These are phyloP conservation scores for Cyclophora albipunctata DNA, from an alignment of 2,888 invertebrate genomes.

Conservation along the genomic window DNA sequence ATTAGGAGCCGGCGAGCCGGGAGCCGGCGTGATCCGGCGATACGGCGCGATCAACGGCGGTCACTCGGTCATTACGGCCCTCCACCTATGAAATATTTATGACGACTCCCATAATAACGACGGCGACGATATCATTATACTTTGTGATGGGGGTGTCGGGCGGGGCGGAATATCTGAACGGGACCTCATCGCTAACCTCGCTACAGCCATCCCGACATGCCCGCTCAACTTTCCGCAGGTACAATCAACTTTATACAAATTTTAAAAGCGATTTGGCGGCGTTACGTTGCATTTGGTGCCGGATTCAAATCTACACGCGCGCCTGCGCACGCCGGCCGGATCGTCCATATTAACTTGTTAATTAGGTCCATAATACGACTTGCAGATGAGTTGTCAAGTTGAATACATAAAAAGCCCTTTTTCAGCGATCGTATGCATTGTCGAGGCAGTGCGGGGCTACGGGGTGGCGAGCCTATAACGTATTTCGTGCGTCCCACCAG, in stretches of 20 bases:
- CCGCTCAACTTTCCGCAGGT: conserved; percentile 44
- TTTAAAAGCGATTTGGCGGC: conserved; percentile 18
- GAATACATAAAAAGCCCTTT: conserved; percentile 82
- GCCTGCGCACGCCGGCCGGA: conserved; percentile 74
- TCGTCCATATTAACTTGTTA: conserved; percentile 93
- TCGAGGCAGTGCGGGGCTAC: conserved; percentile 39
- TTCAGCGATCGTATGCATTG: conserved; percentile 75
- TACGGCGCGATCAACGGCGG: conserved; percentile 41
- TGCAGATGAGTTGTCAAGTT: conserved; percentile 87
- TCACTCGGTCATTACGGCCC: conserved; percentile 74
- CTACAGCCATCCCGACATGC: conserved; percentile 40
- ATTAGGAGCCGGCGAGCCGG: conserved; percentile 12
- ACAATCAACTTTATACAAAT: conserved; percentile 33
- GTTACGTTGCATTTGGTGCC: conserved; percentile 17
- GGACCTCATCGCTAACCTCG: conserved; percentile 72
- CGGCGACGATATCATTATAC: conserved; percentile 76
- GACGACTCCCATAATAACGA: conserved; percentile 73
- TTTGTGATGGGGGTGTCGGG: conserved; percentile 76
- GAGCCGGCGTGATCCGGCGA: conserved; percentile 17
- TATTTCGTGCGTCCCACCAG: conserved; percentile 70
- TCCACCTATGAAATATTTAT: conserved; percentile 74
- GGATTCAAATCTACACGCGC: conserved; percentile 24
- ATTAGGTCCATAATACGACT: conserved; percentile 93
- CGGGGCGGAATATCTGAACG: conserved; percentile 74
- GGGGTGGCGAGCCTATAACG: conserved; percentile 66